phyloP scores from a whole-genome alignment of 2,888 invertebrate species.

The Andrena hattorfiana region DNA sequence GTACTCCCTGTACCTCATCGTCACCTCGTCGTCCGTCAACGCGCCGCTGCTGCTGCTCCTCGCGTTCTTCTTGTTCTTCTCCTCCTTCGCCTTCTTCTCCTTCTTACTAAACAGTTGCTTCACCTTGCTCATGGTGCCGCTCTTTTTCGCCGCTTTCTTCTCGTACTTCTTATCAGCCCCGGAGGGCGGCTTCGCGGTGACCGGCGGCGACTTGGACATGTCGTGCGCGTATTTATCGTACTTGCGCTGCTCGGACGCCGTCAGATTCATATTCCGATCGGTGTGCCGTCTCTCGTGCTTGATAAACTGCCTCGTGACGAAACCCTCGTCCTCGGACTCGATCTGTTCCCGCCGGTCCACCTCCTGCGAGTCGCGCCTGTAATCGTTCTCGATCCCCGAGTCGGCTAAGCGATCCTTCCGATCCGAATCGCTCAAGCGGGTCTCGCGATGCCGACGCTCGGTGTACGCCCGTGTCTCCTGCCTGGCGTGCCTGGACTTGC shows the following conservation, averaged over 20 bases:
- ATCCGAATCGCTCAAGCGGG: slow-evolving; percentile 84
- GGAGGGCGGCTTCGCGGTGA: slow-evolving; percentile 80
- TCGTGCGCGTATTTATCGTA: slow-evolving; percentile 78
- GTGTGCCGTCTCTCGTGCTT: slow-evolving; percentile 91
- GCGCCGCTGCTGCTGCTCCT: slow-evolving; percentile 78
- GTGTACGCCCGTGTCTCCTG: slow-evolving; percentile 85
- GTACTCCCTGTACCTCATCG: slow-evolving; percentile 82
- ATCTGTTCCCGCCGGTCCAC: slow-evolving; percentile 79
- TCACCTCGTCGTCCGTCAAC: slow-evolving; percentile 83
- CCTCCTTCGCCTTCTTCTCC: slow-evolving; percentile 89
- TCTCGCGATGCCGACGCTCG: slow-evolving; percentile 79
- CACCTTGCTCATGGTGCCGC: slow-evolving; percentile 86
- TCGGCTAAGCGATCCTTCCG: slow-evolving; percentile 89
- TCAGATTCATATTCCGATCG: slow-evolving; percentile 87
- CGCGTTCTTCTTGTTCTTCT: slow-evolving; percentile 79
- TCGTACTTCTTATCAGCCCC: slow-evolving; percentile 82
- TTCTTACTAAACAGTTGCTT: slow-evolving; percentile 92
- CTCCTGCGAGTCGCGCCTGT: slow-evolving; percentile 89
- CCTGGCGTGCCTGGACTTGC: slow-evolving; percentile 83
- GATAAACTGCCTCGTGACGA: slow-evolving; percentile 89
- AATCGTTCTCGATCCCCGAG: slow-evolving; percentile 93
- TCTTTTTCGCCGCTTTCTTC: slow-evolving; percentile 82
- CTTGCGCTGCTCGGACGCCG: slow-evolving; percentile 79
- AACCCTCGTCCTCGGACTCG: slow-evolving; percentile 91
- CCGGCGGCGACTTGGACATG: slow-evolving; percentile 72